These are phyloP conservation scores for Stenodera caucasica DNA, from an alignment of 2,888 invertebrate genomes.

Conservation along the genomic window DNA sequence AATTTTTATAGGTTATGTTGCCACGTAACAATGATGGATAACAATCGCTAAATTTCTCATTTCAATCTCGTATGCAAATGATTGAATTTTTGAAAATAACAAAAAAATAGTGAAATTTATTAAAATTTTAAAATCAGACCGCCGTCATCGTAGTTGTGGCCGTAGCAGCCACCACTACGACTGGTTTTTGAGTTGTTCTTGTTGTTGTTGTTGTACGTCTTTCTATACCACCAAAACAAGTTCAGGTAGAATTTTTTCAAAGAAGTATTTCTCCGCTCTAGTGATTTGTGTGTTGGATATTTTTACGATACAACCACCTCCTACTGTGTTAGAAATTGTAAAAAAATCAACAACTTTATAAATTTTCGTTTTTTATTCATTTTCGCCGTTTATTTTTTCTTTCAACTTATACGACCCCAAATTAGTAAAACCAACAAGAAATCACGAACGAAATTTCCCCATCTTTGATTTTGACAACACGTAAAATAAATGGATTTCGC, in stretches of 20 bases:
- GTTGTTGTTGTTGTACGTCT: neutral
- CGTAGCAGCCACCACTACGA: neutral
- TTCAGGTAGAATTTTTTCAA: conserved; percentile 25
- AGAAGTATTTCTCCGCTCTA: conserved; percentile 22
- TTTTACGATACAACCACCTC: neutral
- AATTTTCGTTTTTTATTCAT: neutral
- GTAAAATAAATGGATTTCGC: neutral
- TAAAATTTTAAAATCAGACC: neutral
- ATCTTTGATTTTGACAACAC: neutral
- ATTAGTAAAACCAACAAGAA: neutral
- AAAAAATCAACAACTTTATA: neutral
- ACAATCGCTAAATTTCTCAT: no score
- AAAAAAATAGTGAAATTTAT: neutral
- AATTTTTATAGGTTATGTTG: neutral
- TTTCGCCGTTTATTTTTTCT: neutral
- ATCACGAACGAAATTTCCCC: neutral
- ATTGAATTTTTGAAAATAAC: no score
- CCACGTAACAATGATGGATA: no score
- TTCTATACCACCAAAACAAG: conserved; percentile 13
- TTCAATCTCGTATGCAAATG: no score
- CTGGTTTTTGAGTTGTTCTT: neutral
- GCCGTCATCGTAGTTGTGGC: no score
- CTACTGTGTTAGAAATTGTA: neutral
- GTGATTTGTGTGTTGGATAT: conserved; percentile 3
- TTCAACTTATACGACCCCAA: no score